Evolutionary conservation across 2,113 vertebrate genomes (phyloP), one percentile per base, ranked within the genome.

Genomic region (Megaceryle maxima): DNA sequence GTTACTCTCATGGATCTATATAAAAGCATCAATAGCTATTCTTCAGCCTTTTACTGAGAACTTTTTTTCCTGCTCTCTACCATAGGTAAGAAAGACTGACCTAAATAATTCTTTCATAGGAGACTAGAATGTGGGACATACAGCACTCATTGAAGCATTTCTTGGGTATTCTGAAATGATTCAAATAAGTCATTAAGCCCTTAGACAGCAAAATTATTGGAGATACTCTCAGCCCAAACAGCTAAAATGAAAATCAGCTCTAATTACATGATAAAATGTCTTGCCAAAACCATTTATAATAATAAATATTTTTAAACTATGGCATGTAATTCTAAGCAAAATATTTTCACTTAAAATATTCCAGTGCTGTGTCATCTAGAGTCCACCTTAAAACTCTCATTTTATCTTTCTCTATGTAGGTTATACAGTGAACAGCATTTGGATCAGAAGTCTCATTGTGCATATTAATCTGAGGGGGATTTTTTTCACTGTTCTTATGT

Each of bases 21-120:
- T 50, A 66, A 86, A 94, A 78, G 12, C 73, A 79, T 87, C 77
- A 73, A 79, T 79, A 91, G 62, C 57, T 89, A 35, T 82, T 93
- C 79, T 86, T 91, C 53, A 84, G 16, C 12, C n/a, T 88, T 92
- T 96, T 69, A n/a, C 69, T 75, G 86, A 60, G 68, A 95, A 64
- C 53, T 64, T 86, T 87, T 88, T 90, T 81, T 74, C 19, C 53
- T 88, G n/a, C n/a, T 91, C 76, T 96, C 87, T 79, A 64, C 28
- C 57, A 77, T 35, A 82, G 77, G n/a, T 89, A 89, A 79, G 90
- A 94, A 92, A 95, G 90, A 35, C 39, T 93, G 95, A 95, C 95
- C 94, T 96, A 92, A 91, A 96, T 96, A 97, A 83, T 73, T 93
- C 57, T 50, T 96, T 94, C 69, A 66, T 84, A 55, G 39, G 83